Conservation (phyloP, 2,113 vertebrate species). For the Bos javanicus region DNA sequence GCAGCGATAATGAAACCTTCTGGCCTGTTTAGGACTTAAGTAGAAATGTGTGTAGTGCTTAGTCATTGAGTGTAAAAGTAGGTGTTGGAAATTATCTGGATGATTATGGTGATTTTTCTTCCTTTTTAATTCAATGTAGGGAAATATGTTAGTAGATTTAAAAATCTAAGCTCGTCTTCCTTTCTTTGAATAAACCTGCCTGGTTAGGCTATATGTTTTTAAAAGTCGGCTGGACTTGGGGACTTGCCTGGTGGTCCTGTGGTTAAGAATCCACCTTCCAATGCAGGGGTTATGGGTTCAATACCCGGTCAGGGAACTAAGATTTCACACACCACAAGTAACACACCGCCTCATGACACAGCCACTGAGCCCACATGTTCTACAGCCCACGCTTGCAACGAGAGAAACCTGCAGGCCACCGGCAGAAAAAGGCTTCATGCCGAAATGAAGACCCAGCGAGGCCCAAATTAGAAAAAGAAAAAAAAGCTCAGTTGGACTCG, state of each 20-base stretch:
- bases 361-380: background rate
- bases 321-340: accelerated
- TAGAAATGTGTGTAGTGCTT: too few species aligned
- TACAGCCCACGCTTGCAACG: background rate
- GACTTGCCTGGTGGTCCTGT: background rate
- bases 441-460: accelerated
- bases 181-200: background rate
- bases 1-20: accelerated
- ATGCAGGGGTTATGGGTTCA: background rate
- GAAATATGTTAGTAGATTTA: background rate
- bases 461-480: accelerated
- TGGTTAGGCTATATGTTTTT: too few species aligned
- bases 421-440: accelerated
- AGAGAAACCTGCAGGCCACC: background rate
- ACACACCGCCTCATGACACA: accelerated
- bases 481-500: background rate
- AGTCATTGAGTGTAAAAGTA: background rate
- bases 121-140: background rate
- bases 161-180: background rate
- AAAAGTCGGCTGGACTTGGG: background rate
- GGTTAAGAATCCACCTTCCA: background rate
- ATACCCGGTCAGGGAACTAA: background rate
- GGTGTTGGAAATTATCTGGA: background rate
- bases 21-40: too few species aligned
- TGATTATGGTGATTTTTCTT: background rate